Evolutionary conservation across 2,113 vertebrate genomes (phyloP).

Genomic region (Austrofundulus limnaeus): DNA sequence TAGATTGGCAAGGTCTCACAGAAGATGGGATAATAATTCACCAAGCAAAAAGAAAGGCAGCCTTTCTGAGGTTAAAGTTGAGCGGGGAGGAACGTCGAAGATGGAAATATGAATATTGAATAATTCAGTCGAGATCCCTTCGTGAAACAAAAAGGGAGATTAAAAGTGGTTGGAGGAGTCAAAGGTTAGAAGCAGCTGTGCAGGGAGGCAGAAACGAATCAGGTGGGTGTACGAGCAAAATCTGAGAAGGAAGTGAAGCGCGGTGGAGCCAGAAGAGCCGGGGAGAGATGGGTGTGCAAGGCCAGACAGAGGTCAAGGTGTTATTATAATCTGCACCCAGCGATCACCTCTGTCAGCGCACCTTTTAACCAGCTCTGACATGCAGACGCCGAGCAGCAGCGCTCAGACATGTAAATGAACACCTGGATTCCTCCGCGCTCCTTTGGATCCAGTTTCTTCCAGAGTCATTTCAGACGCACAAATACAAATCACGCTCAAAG

Average conservation of each 20-base stretch:
- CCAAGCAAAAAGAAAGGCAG: slow-evolving; percentile 65
- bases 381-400: slow-evolving; percentile 32
- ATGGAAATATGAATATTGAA: slow-evolving; percentile 75
- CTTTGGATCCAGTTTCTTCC: slow-evolving; percentile 47
- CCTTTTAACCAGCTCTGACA: slow-evolving; percentile 45
- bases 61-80: slow-evolving; percentile 77
- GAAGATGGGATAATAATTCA: slow-evolving; percentile 76
- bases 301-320: slow-evolving; percentile 54
- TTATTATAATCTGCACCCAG: slow-evolving; percentile 50
- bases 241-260: slow-evolving; percentile 44
- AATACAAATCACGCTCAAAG: slow-evolving; percentile 68
- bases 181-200: slow-evolving; percentile 59
- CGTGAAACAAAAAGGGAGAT: slow-evolving; percentile 65
- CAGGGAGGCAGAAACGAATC: slow-evolving; percentile 56
- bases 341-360: slow-evolving; percentile 37
- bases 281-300: slow-evolving; percentile 37
- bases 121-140: slow-evolving; percentile 58
- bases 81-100: slow-evolving; percentile 65
- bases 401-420: slow-evolving; percentile 72
- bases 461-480: slow-evolving; percentile 57
- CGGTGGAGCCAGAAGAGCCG: slow-evolving; percentile 49
- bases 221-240: slow-evolving; percentile 46
- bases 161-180: slow-evolving; percentile 54
- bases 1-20: slow-evolving; percentile 76
- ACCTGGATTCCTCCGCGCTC: slow-evolving; percentile 70